Base-by-base conservation (phyloP, 2,113 vertebrate genomes). In the Morone saxatilis region DNA sequence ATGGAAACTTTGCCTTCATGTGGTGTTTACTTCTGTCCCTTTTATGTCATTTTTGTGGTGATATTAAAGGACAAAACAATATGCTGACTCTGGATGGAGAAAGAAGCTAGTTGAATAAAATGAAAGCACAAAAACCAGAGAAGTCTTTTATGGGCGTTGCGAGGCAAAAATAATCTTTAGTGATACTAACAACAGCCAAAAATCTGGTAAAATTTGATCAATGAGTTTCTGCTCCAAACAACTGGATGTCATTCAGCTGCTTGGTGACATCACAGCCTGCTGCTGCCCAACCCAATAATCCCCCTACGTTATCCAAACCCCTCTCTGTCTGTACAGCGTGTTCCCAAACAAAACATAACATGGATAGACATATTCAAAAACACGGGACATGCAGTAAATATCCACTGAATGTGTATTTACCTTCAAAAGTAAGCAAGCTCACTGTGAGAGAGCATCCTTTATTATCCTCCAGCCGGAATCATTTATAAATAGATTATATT, bases 401-500 rank as follows among this genome's bases (percentile, higher is more conserved):
- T 87, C 85, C 74, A 47, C 71, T 79, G 76, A 88, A 92, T 79
- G 85, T 53, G 45, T 94, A 89, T 94, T 94, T 94, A 94, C 86
- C 91, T 81, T 76, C 62, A 59, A 89, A 70, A 82, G 80, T 86
- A 88, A 92, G 90, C 91, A 91, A 84, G 66, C 80, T 51, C 81
- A 76, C 85, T 83, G 82, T 72, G 86, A 79, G 85, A 80, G 79
- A 76, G 88, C 84, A 89, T 90, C 82, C 83, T 91, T 91, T 88
- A 89, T 92, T 88, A 91, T 90, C 87, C 81, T 74, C 74, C 79
- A 84, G 85, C 86, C 79, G 76, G 84, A 89, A 86, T 83, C 80
- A 57, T 85, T 92, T 93, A 91, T 93, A 93, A 94, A 95, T 93
- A 93, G 91, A 92, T 89, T 89, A 91, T 91, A 94, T 94, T 91